Conservation (phyloP, 37 sponge, comb jelly and placozoan species). For the Spongilla lacustris region DNA sequence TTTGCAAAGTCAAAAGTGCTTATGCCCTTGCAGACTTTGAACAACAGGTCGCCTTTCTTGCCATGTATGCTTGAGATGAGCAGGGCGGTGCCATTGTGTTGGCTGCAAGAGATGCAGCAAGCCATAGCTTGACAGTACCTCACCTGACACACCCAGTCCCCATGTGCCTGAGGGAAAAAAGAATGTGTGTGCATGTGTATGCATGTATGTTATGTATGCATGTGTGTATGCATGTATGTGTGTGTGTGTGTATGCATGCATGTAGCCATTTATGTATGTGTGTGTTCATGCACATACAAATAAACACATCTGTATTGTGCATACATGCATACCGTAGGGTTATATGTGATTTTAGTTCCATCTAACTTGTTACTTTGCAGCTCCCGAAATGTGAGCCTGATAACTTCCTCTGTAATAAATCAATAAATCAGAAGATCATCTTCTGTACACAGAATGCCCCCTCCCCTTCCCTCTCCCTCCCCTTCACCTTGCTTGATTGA, state of each 20-base stretch:
- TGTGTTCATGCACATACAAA: neutral
- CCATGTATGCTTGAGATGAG: slow-evolving; percentile 60
- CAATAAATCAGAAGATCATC: too few species aligned
- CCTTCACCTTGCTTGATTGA: slow-evolving; percentile 43
- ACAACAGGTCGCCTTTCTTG: slow-evolving; percentile 23
- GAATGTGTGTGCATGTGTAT: neutral
- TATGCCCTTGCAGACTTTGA: slow-evolving; percentile 86
- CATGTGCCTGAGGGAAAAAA: slow-evolving; percentile 48
- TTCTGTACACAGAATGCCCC: neutral
- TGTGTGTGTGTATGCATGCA: neutral
- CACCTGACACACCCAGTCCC: slow-evolving; percentile 85
- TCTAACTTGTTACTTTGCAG: slow-evolving; percentile 36
- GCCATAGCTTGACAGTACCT: slow-evolving; percentile 75
- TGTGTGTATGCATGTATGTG: neutral
- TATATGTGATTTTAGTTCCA: slow-evolving; percentile 16
- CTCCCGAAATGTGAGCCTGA: slow-evolving; percentile 40
- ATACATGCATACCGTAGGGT: slow-evolving; percentile 28
- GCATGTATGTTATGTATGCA: neutral
- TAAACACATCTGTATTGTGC: neutral
- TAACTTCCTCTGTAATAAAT: neutral
- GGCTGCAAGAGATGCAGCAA: slow-evolving; percentile 77
- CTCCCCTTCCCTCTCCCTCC: too few species aligned
- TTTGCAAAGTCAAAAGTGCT: slow-evolving; percentile 87
- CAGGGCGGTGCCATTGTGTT: slow-evolving; percentile 74
- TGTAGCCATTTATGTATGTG: neutral